A percentile compares a stretch with the other conserved stretches of the same genome.
These are phyloP conservation scores for Anticlea derivata DNA, from an alignment of 2,888 invertebrate species.

Conservation along the genomic window DNA sequence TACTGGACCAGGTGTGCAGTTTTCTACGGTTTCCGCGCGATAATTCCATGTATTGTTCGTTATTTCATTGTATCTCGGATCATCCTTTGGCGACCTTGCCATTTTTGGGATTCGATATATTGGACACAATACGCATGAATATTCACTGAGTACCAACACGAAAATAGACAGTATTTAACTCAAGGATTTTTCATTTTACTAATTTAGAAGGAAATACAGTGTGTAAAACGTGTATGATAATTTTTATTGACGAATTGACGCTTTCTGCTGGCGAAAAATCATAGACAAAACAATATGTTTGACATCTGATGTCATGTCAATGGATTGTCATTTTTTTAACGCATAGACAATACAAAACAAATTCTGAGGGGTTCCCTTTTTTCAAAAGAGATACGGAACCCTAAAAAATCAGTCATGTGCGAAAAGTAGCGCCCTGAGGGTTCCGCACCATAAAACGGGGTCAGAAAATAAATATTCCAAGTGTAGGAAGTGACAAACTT, in stretches of 20 bases:
- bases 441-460: no score
- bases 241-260: conserved; percentile 64
- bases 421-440: no score
- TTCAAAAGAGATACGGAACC: no score
- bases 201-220: conserved; percentile 48
- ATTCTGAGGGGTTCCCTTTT: no score
- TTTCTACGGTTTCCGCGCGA: conserved; percentile 67
- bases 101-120: conserved; percentile 68
- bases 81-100: conserved; percentile 82
- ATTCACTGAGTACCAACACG: conserved; percentile 40
- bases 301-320: background rate
- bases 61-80: conserved; percentile 74
- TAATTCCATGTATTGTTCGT: conserved; percentile 78
- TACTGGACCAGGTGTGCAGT: conserved; percentile 61
- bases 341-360: no score
- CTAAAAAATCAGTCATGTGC: no score
- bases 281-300: background rate
- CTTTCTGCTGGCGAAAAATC: conserved; percentile 4
- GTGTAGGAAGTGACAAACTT: no score
- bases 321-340: background rate
- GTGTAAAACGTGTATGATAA: conserved; percentile 65
- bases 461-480: no score
- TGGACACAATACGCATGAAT: conserved; percentile 50
- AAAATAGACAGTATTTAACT: conserved; percentile 49
- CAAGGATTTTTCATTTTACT: conserved; percentile 67